Evolutionary conservation across 2,888 invertebrate genomes (phyloP).

Genomic region (Scaptomyza polygonia): DNA sequence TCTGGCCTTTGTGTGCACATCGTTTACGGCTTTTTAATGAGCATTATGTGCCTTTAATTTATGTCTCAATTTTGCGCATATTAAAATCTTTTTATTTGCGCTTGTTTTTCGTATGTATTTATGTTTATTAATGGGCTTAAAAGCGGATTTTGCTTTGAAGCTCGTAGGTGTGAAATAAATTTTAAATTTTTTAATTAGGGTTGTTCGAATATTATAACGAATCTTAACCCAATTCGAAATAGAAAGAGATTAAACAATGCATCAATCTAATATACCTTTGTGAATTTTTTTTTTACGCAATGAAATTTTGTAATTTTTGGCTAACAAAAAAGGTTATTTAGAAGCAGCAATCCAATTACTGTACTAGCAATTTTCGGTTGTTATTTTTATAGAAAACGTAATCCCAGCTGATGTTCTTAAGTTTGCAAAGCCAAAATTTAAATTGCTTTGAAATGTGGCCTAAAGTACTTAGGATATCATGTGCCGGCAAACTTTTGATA

Average conservation of each 20-base stretch:
- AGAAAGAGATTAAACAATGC: neutral
- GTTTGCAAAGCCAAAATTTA: conserved; percentile 25
- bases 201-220: neutral
- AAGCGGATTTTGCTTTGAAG: too few species aligned
- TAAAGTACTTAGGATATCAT: conserved; percentile 12
- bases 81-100: conserved; percentile 65
- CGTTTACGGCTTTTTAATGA: conserved; percentile 76
- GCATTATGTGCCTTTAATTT: conserved; percentile 79
- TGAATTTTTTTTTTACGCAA: neutral
- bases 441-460: conserved; percentile 21
- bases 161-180: neutral
- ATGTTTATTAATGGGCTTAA: conserved; percentile 5
- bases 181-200: neutral
- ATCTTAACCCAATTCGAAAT: neutral
- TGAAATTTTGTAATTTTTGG: too few species aligned
- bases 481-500: conserved; percentile 25
- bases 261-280: neutral
- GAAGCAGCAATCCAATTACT: neutral
- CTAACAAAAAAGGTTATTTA: too few species aligned
- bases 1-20: conserved; percentile 31
- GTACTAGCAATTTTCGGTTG: too few species aligned
- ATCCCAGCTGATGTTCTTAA: conserved; percentile 18
- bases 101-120: conserved; percentile 9
- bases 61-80: conserved; percentile 74
- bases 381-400: neutral